Evolutionary conservation across 2,797 vertebrate genomes (phyloP).

Genomic region (Sebastes elongatus): DNA sequence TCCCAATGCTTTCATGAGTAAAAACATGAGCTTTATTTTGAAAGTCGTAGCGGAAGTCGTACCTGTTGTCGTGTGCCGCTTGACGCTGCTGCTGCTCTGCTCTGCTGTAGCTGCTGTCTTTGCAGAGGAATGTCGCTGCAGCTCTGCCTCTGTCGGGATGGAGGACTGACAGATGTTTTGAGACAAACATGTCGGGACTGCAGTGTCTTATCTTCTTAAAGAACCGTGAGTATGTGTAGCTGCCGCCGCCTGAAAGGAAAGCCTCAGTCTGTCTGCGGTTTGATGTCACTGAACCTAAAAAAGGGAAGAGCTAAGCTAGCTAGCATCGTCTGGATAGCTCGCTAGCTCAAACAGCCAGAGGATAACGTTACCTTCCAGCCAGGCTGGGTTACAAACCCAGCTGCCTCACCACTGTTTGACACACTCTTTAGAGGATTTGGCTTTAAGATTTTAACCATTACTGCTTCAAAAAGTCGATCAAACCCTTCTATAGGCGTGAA

Average conservation of each 20-base stretch:
- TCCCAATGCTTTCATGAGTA: no score
- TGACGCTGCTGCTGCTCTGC: not conserved
- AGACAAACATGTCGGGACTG: conserved; percentile 41
- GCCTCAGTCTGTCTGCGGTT: not conserved
- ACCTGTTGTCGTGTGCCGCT: fast-evolving
- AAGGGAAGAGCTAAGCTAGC: conserved; percentile 66
- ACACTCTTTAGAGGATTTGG: not conserved
- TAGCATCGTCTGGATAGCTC: conserved; percentile 45
- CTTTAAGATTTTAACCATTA: not conserved
- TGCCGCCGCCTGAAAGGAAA: fast-evolving
- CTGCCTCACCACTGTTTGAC: not conserved
- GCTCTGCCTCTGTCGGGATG: conserved; percentile 40
- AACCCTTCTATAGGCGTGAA: not conserved
- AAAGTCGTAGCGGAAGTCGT: conserved; percentile 36
- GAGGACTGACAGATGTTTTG: conserved; percentile 55
- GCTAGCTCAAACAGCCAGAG: conserved; percentile 1
- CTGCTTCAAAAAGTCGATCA: fast-evolving
- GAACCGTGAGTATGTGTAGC: conserved; percentile 57
- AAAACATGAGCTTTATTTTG: conserved; percentile 50
- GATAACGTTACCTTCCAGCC: conserved; percentile 54
- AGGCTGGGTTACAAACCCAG: conserved; percentile 12
- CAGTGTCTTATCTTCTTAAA: not conserved
- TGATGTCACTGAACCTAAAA: conserved; percentile 4
- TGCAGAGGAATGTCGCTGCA: conserved; percentile 69
- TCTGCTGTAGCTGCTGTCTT: conserved; percentile 12